Evolutionary conservation across 2,888 invertebrate species (phyloP), one percentile per base, ranked within the genome.

Genomic region (Falcaria lacertinaria): DNA sequence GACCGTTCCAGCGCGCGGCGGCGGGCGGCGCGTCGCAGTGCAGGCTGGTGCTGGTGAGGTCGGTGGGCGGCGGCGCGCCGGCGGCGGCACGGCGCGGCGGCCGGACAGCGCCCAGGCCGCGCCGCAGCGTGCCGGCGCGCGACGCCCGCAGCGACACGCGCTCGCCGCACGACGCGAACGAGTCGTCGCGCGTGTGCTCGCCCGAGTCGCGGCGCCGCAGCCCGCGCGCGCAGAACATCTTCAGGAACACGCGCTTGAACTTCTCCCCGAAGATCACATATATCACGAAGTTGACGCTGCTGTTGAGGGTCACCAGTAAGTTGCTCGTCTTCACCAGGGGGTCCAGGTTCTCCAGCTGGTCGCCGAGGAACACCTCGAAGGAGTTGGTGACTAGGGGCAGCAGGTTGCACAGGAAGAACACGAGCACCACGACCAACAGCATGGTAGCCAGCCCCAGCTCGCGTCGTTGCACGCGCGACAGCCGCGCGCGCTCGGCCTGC

Each of bases 221-320:
- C 13, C 87, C 85, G 36, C 91, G 84, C 60, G 92, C 93, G 81
- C 95, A 95, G 88, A 95, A 95, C 80, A 95, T 91, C 79, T 94
- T 90, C 57, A 96, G 84, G 79, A 97, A 96, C 54, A 97, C 92
- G 49, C 95, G 91, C 74, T 97, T 96, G 88, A 98, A 98, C 79
- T 98, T 98, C 77, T 98, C 97, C 1, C 98, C 98, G 79, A 98
- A 98, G 56, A 98, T 98, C 55, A 98, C 98, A 89, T 99, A 99
- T 64, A 99, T 97, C 54, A 99, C 93, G 80, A 99, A 98, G 87
- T 99, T 99, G 50, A 98, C 96, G 72, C 98, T 97, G 70, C 98
- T 98, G 90, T 99, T 99, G 76, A 98, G 94, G 52, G 97, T 98
- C 44, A 99, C 98, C 51, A 98, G 91, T 43, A 98, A 92, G 85